Base-by-base conservation (phyloP, 2,113 vertebrate species). In the Lycaon pictus region DNA sequence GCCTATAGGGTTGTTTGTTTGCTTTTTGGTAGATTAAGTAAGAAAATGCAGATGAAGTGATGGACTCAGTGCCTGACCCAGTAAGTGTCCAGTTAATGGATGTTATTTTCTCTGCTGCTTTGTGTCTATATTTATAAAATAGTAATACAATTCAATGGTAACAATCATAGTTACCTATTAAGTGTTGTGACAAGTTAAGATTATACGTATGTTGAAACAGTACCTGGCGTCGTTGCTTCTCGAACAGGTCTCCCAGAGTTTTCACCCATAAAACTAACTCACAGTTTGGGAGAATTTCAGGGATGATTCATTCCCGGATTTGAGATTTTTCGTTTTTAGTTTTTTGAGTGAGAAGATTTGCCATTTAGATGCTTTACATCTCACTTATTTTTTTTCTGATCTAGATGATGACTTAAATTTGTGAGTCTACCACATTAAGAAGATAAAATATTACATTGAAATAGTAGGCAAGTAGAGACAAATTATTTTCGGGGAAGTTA, bases 281-380 rank as follows among this genome's bases (percentile, higher is more conserved):
- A 43, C 60, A 83, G 43, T 22, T 85, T 91, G 56, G 79, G 65
- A 90, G 10, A 53, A 17, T 91, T 85, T 97, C 65, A 95, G 80
- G 53, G n/a, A 92, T 74, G 76, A 84, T 63, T 76, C 63, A 81
- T 88, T 74, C 48, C 11, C 81, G 10, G 29, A 74, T 11, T 65
- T 58, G 80, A 90, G 35, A 80, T 62, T n/a, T 80, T 25, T 20
- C 16, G 15, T 77, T 77, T 51, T 83, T 56, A 17, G 22, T 43
- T 87, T 79, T 80, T 48, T 83, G 27, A 81, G 32, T 63, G 20
- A 72, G 77, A 88, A 67, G 51, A 77, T 11, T 32, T 82, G 9
- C 22, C 2, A 25, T 87, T 56, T 96, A 76, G 43, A 79, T 81
- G 62, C 29, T 92, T 85, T n/a, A 58, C 56, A 17, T 72, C 43